Conservation (phyloP, 2,888 invertebrate species). For the Polia nebulosa region DNA sequence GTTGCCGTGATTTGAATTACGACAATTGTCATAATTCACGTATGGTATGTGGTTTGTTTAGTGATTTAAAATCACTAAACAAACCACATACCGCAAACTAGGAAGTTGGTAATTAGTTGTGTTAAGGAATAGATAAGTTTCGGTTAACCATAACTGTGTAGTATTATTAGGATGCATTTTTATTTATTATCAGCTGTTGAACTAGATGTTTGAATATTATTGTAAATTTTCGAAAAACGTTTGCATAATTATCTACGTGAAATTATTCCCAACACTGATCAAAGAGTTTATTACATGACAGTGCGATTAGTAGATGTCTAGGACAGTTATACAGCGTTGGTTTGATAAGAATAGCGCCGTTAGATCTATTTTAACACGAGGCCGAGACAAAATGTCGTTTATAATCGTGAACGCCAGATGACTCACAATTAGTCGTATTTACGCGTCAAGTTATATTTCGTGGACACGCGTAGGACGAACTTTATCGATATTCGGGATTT, state of each 20-base stretch:
- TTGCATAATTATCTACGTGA: not conserved
- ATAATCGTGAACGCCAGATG: slow-evolving; percentile 59
- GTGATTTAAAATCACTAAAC: no score
- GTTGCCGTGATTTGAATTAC: no score
- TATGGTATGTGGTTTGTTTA: not conserved
- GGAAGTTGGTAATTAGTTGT: not conserved
- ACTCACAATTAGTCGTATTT: slow-evolving; percentile 59
- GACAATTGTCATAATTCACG: not conserved
- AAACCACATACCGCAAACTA: no score
- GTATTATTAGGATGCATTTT: not conserved
- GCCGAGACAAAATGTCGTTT: slow-evolving; percentile 58
- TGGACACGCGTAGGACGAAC: slow-evolving; percentile 29
- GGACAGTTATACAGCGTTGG: slow-evolving; percentile 53
- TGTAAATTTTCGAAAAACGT: not conserved
- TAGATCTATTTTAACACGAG: slow-evolving; percentile 60
- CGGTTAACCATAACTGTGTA: not conserved
- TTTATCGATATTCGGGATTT: slow-evolving; percentile 50
- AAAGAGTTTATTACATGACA: slow-evolving; percentile 51
- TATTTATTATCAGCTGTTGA: not conserved
- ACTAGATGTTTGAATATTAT: not conserved
- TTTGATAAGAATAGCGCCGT: slow-evolving; percentile 60
- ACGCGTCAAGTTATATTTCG: slow-evolving; percentile 54
- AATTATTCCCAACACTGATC: slow-evolving; percentile 31
- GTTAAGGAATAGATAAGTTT: not conserved
- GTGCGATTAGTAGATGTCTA: slow-evolving; percentile 54